Conservation (phyloP, 1,140 invertebrate genomes). For the Tetramorium parvispinum region DNA sequence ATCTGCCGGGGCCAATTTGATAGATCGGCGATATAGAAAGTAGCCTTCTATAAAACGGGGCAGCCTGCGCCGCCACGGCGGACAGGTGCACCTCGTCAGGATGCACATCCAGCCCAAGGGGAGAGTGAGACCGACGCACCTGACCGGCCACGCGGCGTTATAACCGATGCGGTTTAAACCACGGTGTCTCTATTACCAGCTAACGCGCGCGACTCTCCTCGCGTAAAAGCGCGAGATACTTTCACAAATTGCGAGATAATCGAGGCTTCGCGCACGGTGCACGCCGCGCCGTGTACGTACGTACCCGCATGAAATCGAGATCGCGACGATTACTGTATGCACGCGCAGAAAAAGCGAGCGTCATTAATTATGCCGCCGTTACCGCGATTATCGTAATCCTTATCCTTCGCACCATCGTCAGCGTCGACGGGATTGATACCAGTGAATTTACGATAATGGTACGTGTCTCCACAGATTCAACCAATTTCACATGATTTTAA, state of each 20-base stretch:
- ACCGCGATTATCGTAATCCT: background rate
- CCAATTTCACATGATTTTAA: constrained; percentile 8
- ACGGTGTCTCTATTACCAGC: constrained; percentile 53
- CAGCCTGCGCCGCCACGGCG: constrained; percentile 38
- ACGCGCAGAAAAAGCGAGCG: background rate
- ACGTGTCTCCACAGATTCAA: background rate
- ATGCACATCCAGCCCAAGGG: background rate
- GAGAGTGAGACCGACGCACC: constrained; percentile 42
- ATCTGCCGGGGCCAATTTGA: constrained; percentile 76
- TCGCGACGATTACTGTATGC: background rate
- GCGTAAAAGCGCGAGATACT: constrained; percentile 53
- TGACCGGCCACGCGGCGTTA: constrained; percentile 44
- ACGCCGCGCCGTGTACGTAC: background rate
- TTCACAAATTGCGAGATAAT: constrained; percentile 40
- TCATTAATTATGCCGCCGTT: background rate
- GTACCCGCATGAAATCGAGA: constrained; percentile 19
- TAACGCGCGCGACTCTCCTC: background rate
- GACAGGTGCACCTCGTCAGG: constrained; percentile 72
- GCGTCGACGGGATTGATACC: background rate
- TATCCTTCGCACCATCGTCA: background rate
- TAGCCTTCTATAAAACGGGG: constrained; percentile 63
- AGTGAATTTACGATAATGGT: background rate
- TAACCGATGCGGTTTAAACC: constrained; percentile 11
- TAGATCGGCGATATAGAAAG: constrained; percentile 78
- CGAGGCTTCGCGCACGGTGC: background rate